Conservation (phyloP, 2,797 vertebrate genomes). For the Echeneis naucrates region DNA sequence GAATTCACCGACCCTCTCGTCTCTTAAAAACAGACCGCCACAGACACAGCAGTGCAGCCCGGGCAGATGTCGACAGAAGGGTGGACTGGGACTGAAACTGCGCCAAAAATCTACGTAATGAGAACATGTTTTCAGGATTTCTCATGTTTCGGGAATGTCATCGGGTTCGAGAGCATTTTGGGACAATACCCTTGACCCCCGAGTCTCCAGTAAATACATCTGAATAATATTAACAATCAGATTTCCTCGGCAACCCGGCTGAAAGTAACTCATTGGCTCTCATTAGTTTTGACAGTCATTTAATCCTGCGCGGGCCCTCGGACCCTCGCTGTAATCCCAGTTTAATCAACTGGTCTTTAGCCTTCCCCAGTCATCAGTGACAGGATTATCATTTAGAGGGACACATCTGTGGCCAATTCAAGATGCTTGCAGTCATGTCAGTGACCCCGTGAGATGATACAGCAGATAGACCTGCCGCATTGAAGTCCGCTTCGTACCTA, state of each 20-base stretch:
- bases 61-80: neutral
- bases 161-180: constrained; percentile 4
- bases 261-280: constrained; percentile 39
- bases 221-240: constrained; percentile 41
- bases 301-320: constrained; percentile 62
- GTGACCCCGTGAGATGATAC: constrained; percentile 73
- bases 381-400: constrained; percentile 73
- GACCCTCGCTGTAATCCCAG: constrained; percentile 60
- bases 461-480: constrained; percentile 68
- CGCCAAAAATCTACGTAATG: neutral
- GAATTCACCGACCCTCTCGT: neutral
- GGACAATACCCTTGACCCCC: neutral
- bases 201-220: constrained; percentile 28
- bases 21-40: neutral
- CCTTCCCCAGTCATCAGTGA: constrained; percentile 68
- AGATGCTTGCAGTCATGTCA: constrained; percentile 63
- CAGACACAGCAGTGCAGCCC: neutral
- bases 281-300: constrained; percentile 68
- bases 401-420: constrained; percentile 81
- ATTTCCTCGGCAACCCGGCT: constrained; percentile 15
- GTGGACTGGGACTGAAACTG: neutral
- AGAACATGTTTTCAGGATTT: neutral
- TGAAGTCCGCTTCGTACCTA: constrained; percentile 64
- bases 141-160: neutral
- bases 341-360: constrained; percentile 73